Evolutionary conservation across 2,888 invertebrate species (phyloP), one percentile per base, ranked within the genome.

Genomic region (Melolontha melolontha): DNA sequence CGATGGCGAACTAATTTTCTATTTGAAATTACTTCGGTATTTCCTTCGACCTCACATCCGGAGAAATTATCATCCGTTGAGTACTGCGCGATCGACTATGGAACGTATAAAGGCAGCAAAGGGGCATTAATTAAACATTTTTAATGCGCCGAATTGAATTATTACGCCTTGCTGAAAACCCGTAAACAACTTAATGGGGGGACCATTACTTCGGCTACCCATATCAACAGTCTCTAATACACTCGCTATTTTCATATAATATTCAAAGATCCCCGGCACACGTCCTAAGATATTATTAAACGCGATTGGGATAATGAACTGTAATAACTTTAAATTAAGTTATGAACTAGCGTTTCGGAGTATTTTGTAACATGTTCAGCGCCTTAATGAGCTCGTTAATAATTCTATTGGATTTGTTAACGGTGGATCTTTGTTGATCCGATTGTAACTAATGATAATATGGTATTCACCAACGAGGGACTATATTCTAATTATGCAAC

Each of bases 141-240:
- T 52, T 52, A 52, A 52, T 54, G 17, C 52, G 4, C 16, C 14
- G 14, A 54, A 39, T 54, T 34, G 40, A n/a, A 39, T 54, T 54
- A 54, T 54, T 54, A 54, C 39, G 52, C 52, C 52, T 39, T 39
- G 14, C 11, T 39, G 49, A 49, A 49, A 34, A 47, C 14, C 16
- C 62, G 62, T 49, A 62, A 62, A 62, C 62, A 62, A 62, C 34
- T 62, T 62, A 62, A 62, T 62, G 34, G 62, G 39, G 39, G 29
- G 16, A 12, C 14, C 14, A 54, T 54, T 39, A 39, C 39, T 14
- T 34, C 52, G 11, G 39, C 52, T 39, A 62, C 62, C 62, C 62
- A 62, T 49, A 62, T 62, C 62, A 54, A 54, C 39, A 29, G 39
- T 54, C 39, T 39, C 52, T 54, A 54, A 54, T 54, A 54, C 16